Evolutionary conservation across 2,797 vertebrate genomes (phyloP).

Genomic region (Fistularia commersonii): DNA sequence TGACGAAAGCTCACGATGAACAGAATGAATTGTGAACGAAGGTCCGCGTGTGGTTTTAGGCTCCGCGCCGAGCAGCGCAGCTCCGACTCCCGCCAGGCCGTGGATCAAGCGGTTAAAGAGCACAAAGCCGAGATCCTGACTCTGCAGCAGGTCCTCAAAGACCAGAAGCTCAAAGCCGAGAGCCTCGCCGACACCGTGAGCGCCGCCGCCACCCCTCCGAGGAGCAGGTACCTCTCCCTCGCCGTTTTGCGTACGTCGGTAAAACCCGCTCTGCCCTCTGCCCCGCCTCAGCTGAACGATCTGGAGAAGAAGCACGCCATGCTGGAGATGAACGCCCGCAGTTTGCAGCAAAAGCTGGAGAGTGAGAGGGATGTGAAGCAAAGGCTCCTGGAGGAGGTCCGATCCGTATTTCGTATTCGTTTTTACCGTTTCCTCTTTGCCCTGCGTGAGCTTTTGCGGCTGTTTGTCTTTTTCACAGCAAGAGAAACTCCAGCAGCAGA

Average conservation of each 20-base stretch:
- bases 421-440: background rate
- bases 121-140: conserved; percentile 96
- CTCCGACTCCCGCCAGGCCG: conserved; percentile 92
- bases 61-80: conserved; percentile 91
- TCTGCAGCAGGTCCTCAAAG: conserved; percentile 94
- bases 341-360: conserved; percentile 95
- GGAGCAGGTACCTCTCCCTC: background rate
- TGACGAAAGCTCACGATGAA: background rate
- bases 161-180: conserved; percentile 97
- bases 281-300: conserved; percentile 81
- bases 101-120: conserved; percentile 94
- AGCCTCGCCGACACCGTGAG: conserved; percentile 95
- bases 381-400: conserved; percentile 93
- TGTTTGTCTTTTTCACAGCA: conserved; percentile 74
- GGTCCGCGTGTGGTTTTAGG: conserved; percentile 54
- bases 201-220: background rate
- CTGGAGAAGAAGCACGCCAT: conserved; percentile 98
- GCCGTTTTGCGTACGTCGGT: background rate
- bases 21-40: background rate
- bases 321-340: conserved; percentile 96
- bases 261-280: conserved; percentile 4
- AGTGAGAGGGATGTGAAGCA: conserved; percentile 94
- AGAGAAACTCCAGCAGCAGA: conserved; percentile 97
- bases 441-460: background rate
- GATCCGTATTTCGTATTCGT: conserved; percentile 3